Base-by-base conservation (phyloP, 2,113 vertebrate species). In the Leiothrix lutea region DNA sequence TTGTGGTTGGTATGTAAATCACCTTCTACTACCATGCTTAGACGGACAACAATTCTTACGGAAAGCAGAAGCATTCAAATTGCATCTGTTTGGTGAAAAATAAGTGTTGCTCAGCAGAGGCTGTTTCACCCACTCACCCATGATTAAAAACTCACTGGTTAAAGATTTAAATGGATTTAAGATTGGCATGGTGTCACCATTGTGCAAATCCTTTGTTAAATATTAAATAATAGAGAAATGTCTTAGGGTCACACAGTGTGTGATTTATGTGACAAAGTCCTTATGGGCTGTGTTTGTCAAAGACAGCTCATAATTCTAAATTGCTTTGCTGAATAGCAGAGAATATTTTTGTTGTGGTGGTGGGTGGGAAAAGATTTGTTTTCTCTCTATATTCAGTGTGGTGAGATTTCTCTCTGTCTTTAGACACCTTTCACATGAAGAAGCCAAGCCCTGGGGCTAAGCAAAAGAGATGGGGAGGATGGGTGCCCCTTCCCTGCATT, bases 191-290 rank as follows among this genome's bases (percentile, higher is more conserved):
- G 94, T 93, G 90, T 90, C 88, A 96, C 92, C 94, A 89, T 95
- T 97, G 97, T 97, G 95, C 97, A 96, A 88, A 92, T 77, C 90
- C 88, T 91, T 97, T 96, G 96, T 97, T 97, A 97, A 95, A 96
- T 95, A 93, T 93, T 94, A 96, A 95, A 95, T 87, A 85, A 95
- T 38, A 75, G 79, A 95, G 94, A 96, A 84, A 82, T 77, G 78
- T 97, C 94, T 94, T 85, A 90, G 95, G 97, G 97, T 98, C 97
- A 95, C 91, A 31, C 38, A 91, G 60, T 36, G 38, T 71, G 92
- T 95, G 94, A 98, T 97, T 96, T 96, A 97, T 96, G 88, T 94
- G 96, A 97, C 96, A 94, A 97, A 97, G 86, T 91, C 93, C 62
- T 74, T 95, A 96, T 82, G 92, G 95, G 92, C 84, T 90, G 65